Evolutionary conservation across 1,140 invertebrate genomes (phyloP), one percentile per base, ranked within the genome.

Genomic region (Solen grandis): DNA sequence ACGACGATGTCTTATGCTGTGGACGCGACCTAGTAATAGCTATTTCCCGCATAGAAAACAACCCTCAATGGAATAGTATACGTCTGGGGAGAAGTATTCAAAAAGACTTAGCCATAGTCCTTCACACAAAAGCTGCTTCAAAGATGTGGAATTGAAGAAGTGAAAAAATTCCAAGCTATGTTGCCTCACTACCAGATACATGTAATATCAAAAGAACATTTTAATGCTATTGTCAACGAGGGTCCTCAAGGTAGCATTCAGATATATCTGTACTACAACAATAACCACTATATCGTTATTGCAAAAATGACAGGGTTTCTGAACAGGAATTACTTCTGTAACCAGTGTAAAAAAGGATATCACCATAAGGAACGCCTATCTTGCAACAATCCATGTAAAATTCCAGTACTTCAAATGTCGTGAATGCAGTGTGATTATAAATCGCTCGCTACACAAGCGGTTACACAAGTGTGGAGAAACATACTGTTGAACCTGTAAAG

Each of bases 231-330:
- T n/a, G n/a, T n/a, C n/a, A n/a, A n/a, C n/a, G n/a, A n/a, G n/a
- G n/a, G n/a, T n/a, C n/a, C n/a, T n/a, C n/a, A n/a, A n/a, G n/a
- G n/a, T n/a, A n/a, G n/a, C n/a, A n/a, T n/a, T n/a, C n/a, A n/a
- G n/a, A n/a, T 82, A 16, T 76, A 83, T 46, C 27, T 79, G 16
- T 80, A 76, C 35, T 46, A 35, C 35, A 63, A 70, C 27, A 55
- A 79, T 38, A 35, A 70, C 8, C 82, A 83, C 46, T 83, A 33
- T 79, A 65, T 69, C 46, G 75, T 83, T 41, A 82, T 82, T 22
- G 75, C 75, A 27, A 69, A 46, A 27, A 68, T 83, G 63, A 46
- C 76, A 19, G 82, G 60, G 2, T 83, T 83, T 68, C 29, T 83
- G 16, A 79, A 65, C 33, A 62, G 36, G 54, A 78, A 25, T 54